Evolutionary conservation across 2,888 invertebrate genomes (phyloP).

Genomic region (Diaperis boleti): DNA sequence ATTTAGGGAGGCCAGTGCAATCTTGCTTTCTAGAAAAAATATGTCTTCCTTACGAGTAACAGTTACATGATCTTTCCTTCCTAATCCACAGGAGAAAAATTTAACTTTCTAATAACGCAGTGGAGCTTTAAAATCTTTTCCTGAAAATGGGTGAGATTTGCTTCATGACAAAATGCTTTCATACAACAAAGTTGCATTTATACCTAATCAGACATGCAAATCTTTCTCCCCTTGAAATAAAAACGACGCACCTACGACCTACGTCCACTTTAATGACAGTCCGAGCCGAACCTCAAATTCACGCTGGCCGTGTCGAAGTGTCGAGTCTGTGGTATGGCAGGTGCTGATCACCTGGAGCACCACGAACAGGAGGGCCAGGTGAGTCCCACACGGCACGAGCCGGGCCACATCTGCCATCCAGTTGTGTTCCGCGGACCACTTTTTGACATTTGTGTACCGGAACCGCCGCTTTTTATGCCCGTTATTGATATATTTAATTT

Average conservation of each 20-base stretch:
- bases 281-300: slow-evolving; percentile 8
- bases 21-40: too few species aligned
- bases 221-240: neutral
- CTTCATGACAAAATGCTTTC: too few species aligned
- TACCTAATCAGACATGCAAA: too few species aligned
- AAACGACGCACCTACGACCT: slow-evolving; percentile 1
- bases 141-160: too few species aligned
- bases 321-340: slow-evolving; percentile 50
- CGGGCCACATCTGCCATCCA: slow-evolving; percentile 57
- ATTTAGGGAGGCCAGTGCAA: too few species aligned
- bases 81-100: too few species aligned
- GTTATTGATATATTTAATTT: slow-evolving; percentile 44
- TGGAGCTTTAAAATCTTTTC: too few species aligned
- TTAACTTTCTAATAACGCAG: too few species aligned
- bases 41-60: too few species aligned
- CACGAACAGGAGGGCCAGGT: slow-evolving; percentile 58
- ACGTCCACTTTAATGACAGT: neutral
- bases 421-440: slow-evolving; percentile 53
- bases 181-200: too few species aligned
- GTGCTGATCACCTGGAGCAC: slow-evolving; percentile 61
- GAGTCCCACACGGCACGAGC: slow-evolving; percentile 56
- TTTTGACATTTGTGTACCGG: slow-evolving; percentile 53
- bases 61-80: too few species aligned
- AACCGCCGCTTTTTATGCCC: slow-evolving; percentile 45
- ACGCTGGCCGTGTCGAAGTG: slow-evolving; percentile 34